phyloP scores from a whole-genome alignment of 2,113 vertebrate species.

The Charina bottae region DNA sequence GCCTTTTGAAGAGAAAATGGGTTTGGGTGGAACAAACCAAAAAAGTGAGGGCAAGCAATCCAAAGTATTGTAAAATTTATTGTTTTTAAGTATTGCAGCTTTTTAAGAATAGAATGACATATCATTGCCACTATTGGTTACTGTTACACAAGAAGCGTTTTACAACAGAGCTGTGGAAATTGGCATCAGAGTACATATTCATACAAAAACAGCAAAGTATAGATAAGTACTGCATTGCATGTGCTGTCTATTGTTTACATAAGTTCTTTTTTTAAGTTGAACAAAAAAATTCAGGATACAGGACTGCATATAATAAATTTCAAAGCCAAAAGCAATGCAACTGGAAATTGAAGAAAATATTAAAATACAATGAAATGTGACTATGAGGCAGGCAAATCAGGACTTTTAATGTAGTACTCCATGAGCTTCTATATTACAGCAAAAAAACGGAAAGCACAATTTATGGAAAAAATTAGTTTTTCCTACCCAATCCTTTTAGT shows the following conservation, averaged over 20 bases:
- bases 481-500: conserved; percentile 46
- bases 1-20: conserved; percentile 25
- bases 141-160: conserved; percentile 76
- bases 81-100: conserved; percentile 81
- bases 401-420: conserved; percentile 54
- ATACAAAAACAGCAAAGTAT: conserved; percentile 71
- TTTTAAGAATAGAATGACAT: conserved; percentile 71
- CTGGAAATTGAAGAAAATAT: conserved; percentile 66
- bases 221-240: conserved; percentile 71
- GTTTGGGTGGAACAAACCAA: conserved; percentile 47
- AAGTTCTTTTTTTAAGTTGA: conserved; percentile 46
- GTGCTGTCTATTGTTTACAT: conserved; percentile 69
- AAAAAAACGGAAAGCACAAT: conserved; percentile 39
- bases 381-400: conserved; percentile 65
- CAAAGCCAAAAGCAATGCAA: conserved; percentile 74
- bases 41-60: conserved; percentile 66
- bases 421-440: conserved; percentile 69
- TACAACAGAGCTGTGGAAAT: conserved; percentile 73
- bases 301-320: conserved; percentile 73
- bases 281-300: conserved; percentile 63
- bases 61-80: conserved; percentile 85
- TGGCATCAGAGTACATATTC: conserved; percentile 74
- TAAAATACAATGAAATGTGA: conserved; percentile 65
- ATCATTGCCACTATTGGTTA: conserved; percentile 75
- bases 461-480: conserved; percentile 56